These are phyloP conservation scores for Silurus meridionalis DNA, from an alignment of 2,113 vertebrate species.

Conservation along the genomic window DNA sequence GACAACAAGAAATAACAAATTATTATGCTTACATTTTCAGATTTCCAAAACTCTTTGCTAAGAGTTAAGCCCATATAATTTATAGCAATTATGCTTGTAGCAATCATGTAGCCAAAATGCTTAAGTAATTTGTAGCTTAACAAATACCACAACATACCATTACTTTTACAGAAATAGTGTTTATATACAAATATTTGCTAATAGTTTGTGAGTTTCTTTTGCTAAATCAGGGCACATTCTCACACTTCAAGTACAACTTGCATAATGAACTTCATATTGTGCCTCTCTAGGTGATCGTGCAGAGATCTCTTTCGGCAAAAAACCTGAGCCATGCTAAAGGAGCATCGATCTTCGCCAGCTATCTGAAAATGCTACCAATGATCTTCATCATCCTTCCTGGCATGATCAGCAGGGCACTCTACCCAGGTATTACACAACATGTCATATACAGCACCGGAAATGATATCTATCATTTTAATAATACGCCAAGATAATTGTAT, in stretches of 20 bases:
- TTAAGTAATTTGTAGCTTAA: neutral
- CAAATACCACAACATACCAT: neutral
- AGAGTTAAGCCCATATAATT: neutral
- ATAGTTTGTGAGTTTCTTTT: neutral
- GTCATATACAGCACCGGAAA: neutral
- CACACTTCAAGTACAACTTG: neutral
- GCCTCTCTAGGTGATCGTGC: slow-evolving; percentile 82
- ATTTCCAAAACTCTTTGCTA: neutral
- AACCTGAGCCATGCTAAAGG: slow-evolving; percentile 88
- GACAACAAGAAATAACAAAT: neutral
- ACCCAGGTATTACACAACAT: slow-evolving; percentile 77
- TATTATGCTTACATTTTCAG: neutral
- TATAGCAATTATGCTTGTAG: too few species aligned
- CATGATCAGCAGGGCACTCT: slow-evolving; percentile 91
- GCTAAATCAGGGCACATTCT: neutral
- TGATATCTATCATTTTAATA: neutral
- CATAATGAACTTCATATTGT: neutral
- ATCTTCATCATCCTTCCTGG: slow-evolving; percentile 87
- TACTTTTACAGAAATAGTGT: neutral
- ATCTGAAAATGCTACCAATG: slow-evolving; percentile 90
- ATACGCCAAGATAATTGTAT: neutral
- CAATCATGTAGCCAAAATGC: too few species aligned
- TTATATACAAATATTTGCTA: neutral
- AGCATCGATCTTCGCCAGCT: slow-evolving; percentile 85
- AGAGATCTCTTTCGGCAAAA: slow-evolving; percentile 86